These are phyloP conservation scores for Microtus ochrogaster DNA, from an alignment of 2,113 vertebrate genomes.

Conservation along the genomic window DNA sequence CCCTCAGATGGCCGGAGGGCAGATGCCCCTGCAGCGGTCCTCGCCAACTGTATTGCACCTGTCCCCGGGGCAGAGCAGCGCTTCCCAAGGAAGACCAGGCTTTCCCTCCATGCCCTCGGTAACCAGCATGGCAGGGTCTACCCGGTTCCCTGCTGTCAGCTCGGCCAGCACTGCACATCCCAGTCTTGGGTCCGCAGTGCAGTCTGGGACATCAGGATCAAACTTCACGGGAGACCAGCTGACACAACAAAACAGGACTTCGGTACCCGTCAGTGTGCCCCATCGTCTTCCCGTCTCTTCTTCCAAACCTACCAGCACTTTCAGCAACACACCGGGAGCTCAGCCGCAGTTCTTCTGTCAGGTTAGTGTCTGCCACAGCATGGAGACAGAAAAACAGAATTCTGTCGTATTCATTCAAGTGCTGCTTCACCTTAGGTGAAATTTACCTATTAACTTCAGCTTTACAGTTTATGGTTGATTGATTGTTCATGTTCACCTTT, in stretches of 20 bases:
- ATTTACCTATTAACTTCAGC: neutral
- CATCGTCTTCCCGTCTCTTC: conserved; percentile 94
- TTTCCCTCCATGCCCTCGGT: conserved; percentile 85
- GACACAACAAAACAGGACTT: conserved; percentile 87
- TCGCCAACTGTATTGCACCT: conserved; percentile 90
- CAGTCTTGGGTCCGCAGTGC: conserved; percentile 83
- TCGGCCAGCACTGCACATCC: conserved; percentile 87
- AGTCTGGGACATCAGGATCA: conserved; percentile 85
- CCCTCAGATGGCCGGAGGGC: conserved; percentile 88
- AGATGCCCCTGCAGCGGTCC: conserved; percentile 90
- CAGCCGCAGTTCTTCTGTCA: conserved; percentile 87
- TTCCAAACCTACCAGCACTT: conserved; percentile 88
- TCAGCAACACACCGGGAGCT: conserved; percentile 84
- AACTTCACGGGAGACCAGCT: conserved; percentile 87
- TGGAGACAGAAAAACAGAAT: neutral
- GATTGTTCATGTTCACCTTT: too few species aligned
- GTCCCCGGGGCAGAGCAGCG: conserved; percentile 87
- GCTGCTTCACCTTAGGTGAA: neutral
- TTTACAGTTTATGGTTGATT: neutral
- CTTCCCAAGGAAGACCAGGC: conserved; percentile 88
- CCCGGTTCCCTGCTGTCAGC: conserved; percentile 90
- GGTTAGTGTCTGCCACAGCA: conserved; percentile 78
- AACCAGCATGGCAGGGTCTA: conserved; percentile 87
- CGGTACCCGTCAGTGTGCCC: conserved; percentile 86
- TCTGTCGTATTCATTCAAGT: neutral